Evolutionary conservation across 2,888 invertebrate species (phyloP), one percentile per base, ranked within the genome.

Genomic region (Amiota communis): DNA sequence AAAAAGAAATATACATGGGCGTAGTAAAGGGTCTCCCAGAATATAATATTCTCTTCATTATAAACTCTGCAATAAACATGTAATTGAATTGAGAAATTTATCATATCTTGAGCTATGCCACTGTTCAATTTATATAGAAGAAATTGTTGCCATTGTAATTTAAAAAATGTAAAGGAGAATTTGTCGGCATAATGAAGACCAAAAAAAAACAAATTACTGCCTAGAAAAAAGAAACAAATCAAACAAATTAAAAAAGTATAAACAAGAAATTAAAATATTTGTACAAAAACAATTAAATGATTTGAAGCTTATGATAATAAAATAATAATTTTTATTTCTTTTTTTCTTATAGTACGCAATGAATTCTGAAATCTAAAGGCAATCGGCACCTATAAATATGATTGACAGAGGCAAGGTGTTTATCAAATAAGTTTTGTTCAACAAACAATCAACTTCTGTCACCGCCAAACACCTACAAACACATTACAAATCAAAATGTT

Each of bases 321-420:
- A 48, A 68, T 51, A 51, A 51, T 67, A 67, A 51, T 15, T 36
- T 11, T 63, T 63, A 46, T 23, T 46, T 23, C 36, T 63, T n/a
- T 63, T 63, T 12, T 36, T 23, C 3, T n/a, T 47, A 2, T 36
- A 17, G n/a, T 47, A 11, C 64, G 47, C 8, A 49, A 15, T 65
- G 65, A 48, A 20, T 65, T 36, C 36, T 36, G 36, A 36, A 36
- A 36, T 36, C 4, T 36, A 6, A 49, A 80, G 80, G 77, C 76
- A 77, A 75, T 76, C 70, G 46, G 20, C 13, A 56, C 74, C 86
- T 83, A 83, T 83, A 83, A 85, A 85, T 83, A 84, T 85, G 86
- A 83, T 83, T 85, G 84, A 84, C 80, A 78, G 46, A 64, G 68
- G 72, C 69, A 75, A 57, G 57, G 74, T 72, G 75, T 77, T 77